These are phyloP conservation scores for Drosophila parthenogenetica DNA, from an alignment of 2,888 invertebrate genomes.

Conservation along the genomic window DNA sequence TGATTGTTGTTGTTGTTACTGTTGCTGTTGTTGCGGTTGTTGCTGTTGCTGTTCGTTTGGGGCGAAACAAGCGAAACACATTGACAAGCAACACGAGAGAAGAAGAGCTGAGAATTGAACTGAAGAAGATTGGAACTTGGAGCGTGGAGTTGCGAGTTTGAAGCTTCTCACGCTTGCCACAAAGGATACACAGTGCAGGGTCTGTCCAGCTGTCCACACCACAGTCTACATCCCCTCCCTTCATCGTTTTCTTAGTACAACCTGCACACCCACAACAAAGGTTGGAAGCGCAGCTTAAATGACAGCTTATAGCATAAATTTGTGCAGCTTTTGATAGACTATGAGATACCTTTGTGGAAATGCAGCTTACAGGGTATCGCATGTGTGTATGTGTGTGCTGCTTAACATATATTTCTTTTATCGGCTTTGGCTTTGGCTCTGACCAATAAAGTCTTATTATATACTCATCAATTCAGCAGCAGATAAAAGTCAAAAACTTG, in stretches of 20 bases:
- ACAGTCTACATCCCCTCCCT: not conserved
- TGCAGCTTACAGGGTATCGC: constrained; percentile 42
- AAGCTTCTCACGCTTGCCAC: constrained; percentile 74
- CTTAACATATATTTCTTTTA: constrained; percentile 8
- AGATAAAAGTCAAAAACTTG: constrained; percentile 82
- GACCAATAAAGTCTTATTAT: constrained; percentile 82
- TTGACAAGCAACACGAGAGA: constrained; percentile 66
- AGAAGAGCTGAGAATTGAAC: constrained; percentile 24
- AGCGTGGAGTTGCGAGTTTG: constrained; percentile 21
- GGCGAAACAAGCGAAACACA: constrained; percentile 54
- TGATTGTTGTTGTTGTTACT: not conserved
- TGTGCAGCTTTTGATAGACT: constrained; percentile 38
- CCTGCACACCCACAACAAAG: constrained; percentile 58
- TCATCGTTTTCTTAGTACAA: not conserved
- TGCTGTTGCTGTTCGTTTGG: constrained; percentile 14
- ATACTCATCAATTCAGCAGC: constrained; percentile 82
- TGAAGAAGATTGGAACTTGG: constrained; percentile 9
- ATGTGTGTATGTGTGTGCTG: not conserved
- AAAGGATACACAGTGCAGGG: constrained; percentile 61
- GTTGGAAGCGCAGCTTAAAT: constrained; percentile 59
- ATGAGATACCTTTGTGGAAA: constrained; percentile 17
- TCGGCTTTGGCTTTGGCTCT: constrained; percentile 59
- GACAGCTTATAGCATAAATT: constrained; percentile 68
- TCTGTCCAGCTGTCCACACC: constrained; percentile 7
- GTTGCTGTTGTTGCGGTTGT: not conserved